phyloP scores from a whole-genome alignment of 2,888 invertebrate species.

The Sesia bembeciformis region DNA sequence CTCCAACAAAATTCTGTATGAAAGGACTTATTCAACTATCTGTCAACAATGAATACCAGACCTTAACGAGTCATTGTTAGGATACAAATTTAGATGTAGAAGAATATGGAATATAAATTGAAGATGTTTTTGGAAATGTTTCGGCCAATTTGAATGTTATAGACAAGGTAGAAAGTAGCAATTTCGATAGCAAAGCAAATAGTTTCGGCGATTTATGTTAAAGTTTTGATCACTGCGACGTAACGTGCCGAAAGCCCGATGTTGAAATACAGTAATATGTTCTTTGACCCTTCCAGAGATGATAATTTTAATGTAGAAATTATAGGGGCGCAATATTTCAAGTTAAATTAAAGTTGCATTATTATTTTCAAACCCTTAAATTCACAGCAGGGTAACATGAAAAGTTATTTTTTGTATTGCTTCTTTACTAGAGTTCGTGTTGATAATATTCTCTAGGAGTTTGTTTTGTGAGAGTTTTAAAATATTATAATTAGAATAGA shows the following conservation, averaged over 20 bases:
- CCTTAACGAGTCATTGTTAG: slow-evolving; percentile 11
- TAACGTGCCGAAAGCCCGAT: slow-evolving; percentile 56
- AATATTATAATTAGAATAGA: too few relatives aligned
- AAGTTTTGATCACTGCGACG: slow-evolving; percentile 50
- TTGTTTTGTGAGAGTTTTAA: too few relatives aligned
- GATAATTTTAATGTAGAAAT: slow-evolving; percentile 62
- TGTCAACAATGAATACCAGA: slow-evolving; percentile 14
- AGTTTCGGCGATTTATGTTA: slow-evolving; percentile 27
- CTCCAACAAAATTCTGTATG: slow-evolving; percentile 15
- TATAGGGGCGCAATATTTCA: slow-evolving; percentile 55
- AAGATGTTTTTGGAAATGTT: slow-evolving; percentile 27
- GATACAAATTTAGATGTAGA: slow-evolving; percentile 11
- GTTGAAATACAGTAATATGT: slow-evolving; percentile 60
- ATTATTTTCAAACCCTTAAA: slow-evolving; percentile 44
- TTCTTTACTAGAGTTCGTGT: too few relatives aligned
- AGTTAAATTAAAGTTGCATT: slow-evolving; percentile 57
- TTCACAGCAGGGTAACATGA: slow-evolving; percentile 26
- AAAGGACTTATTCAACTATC: slow-evolving; percentile 22
- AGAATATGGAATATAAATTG: slow-evolving; percentile 19
- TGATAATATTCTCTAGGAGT: too few relatives aligned
- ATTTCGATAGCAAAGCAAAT: slow-evolving; percentile 26
- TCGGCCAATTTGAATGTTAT: slow-evolving; percentile 38
- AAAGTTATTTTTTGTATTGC: too few relatives aligned
- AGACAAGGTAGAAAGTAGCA: slow-evolving; percentile 33
- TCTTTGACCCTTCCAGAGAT: slow-evolving; percentile 60